Evolutionary conservation across 2,113 vertebrate species (phyloP).

Genomic region (Apodemus sylvaticus): DNA sequence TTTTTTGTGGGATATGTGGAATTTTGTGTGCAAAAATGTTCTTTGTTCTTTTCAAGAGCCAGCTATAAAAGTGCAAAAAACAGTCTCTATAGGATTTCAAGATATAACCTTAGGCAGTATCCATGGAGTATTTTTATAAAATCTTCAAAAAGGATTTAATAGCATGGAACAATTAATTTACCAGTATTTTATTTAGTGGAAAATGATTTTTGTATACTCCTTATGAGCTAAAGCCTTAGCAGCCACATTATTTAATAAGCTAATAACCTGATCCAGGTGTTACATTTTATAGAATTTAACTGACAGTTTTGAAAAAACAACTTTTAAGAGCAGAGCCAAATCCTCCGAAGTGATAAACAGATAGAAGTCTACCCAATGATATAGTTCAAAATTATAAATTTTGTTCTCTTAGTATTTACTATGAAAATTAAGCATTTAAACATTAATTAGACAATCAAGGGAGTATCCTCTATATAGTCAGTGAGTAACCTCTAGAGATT

Average conservation of each 20-base stretch:
- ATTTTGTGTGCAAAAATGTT: background rate
- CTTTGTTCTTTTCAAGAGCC: background rate
- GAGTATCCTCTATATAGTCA: background rate
- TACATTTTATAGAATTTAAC: background rate
- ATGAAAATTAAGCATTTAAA: background rate
- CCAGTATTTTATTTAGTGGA: too few relatives aligned
- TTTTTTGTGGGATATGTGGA: too few relatives aligned
- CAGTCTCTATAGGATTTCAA: background rate
- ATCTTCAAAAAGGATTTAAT: background rate
- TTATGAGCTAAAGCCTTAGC: background rate
- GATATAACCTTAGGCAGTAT: background rate
- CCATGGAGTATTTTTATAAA: background rate
- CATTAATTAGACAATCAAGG: background rate
- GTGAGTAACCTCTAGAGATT: background rate
- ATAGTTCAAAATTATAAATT: background rate
- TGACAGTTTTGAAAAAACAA: background rate
- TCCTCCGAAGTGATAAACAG: background rate
- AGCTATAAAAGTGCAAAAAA: background rate
- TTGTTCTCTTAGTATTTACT: background rate
- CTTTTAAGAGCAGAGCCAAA: background rate
- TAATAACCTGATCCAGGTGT: background rate
- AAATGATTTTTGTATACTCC: background rate
- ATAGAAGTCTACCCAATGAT: background rate
- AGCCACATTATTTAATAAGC: background rate
- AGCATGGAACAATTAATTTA: too few relatives aligned